Evolutionary conservation across 2,113 vertebrate species (phyloP), one percentile per base, ranked within the genome.

Genomic region (Laticauda colubrina): DNA sequence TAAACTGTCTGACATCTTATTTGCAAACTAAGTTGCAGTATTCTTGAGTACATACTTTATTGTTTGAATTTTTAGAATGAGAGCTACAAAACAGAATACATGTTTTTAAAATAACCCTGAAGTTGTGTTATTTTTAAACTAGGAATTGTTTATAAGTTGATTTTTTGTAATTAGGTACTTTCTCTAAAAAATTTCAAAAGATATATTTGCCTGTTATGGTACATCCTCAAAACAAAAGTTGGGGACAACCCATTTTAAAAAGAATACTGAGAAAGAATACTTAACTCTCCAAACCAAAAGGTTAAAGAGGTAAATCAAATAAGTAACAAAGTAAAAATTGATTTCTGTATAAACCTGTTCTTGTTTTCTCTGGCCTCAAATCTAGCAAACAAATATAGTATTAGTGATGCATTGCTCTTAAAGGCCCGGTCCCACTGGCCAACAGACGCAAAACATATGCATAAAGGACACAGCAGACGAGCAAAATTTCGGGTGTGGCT

Each of bases 1-100:
- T 92, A 93, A 89, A 93, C 87, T 24, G 94, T 94, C 90, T 89
- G 26, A 86, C 87, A 2, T 92, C 94, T 93, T 64, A 94, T 12
- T 18, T 81, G 39, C 85, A 53, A 0, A 93, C 39, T 93, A 91
- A 93, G 64, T 96, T 48, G 24, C n/a, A 75, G 64, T 6, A 34
- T 86, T 92, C 93, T 88, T 1, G 12, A 56, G 88, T 51, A 92
- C 91, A 21, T 61, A 56, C 34, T 88, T 85, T 92, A 89, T 57
- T 92, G 87, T 34, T 39, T 26, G 48, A 20, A 15, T 48, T 85
- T 91, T 64, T 54, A 87, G 56, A 64, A 51, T 29, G 75, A 89
- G 39, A 43, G 34, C 3, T 43, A 92, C 75, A 51, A 91, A 48
- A 55, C 8, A 55, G 2, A 81, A 56, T 57, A 26, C 26, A 56